phyloP scores from a whole-genome alignment of 2,888 invertebrate genomes.

The Drosophila meridiana region DNA sequence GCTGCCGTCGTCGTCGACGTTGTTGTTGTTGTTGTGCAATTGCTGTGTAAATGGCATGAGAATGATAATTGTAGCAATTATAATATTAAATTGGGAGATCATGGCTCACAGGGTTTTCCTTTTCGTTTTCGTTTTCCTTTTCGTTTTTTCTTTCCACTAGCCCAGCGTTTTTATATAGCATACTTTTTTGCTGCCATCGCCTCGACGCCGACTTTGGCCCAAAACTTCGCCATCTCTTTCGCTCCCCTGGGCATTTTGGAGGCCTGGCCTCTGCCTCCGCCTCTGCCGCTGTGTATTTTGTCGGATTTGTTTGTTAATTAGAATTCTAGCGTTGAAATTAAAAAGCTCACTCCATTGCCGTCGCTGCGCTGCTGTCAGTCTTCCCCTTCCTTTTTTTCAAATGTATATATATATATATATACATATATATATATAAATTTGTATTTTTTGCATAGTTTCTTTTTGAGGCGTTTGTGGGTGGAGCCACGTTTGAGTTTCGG shows the following conservation, averaged over 20 bases:
- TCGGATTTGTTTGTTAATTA: conserved; percentile 84
- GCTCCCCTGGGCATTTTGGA: conserved; percentile 41
- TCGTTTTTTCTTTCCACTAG: conserved; percentile 7
- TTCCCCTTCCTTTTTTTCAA: not conserved
- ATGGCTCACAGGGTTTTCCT: conserved; percentile 82
- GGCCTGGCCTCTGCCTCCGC: conserved; percentile 27
- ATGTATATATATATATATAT: not conserved
- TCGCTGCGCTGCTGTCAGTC: not conserved
- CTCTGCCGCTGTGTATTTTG: conserved; percentile 67
- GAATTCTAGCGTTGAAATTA: conserved; percentile 84
- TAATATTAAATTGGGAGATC: conserved; percentile 85
- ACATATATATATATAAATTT: not conserved
- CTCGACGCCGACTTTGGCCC: conserved; percentile 4
- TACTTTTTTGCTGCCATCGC: conserved; percentile 66
- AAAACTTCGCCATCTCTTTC: conserved; percentile 28
- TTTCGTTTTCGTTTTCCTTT: conserved; percentile 21
- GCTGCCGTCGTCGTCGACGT: conserved; percentile 9
- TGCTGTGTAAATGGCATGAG: conserved; percentile 82
- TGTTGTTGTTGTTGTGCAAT: conserved; percentile 71
- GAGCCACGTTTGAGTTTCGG: conserved; percentile 34
- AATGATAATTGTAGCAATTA: conserved; percentile 85
- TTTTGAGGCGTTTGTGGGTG: conserved; percentile 49
- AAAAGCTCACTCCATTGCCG: conserved; percentile 62
- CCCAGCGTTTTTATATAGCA: conserved; percentile 58
- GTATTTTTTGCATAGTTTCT: conserved; percentile 38